Evolutionary conservation across 2,888 invertebrate species (phyloP).

Genomic region (Apeira syringaria): DNA sequence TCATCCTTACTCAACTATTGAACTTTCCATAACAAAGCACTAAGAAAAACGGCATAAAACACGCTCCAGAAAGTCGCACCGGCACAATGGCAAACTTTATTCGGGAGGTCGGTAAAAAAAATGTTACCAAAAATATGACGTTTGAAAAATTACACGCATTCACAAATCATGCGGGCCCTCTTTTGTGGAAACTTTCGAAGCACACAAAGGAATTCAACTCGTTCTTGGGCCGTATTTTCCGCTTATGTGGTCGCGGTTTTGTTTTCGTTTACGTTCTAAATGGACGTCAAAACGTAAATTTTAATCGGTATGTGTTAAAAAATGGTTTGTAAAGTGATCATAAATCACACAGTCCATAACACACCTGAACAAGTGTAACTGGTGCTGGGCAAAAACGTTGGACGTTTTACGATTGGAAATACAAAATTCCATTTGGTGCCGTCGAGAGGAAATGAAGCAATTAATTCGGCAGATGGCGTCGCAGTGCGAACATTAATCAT

Average conservation of each 20-base stretch:
- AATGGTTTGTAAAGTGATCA: conserved; percentile 48
- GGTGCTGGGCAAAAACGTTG: conserved; percentile 62
- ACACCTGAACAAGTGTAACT: conserved; percentile 66
- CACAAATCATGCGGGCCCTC: conserved; percentile 80
- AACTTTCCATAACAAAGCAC: conserved; percentile 65
- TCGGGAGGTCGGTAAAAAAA: conserved; percentile 62
- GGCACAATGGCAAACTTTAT: conserved; percentile 76
- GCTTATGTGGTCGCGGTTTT: conserved; percentile 40
- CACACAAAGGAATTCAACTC: conserved; percentile 73
- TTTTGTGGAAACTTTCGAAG: conserved; percentile 73
- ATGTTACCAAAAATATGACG: conserved; percentile 80
- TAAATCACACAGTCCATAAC: conserved; percentile 67
- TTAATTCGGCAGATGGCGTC: conserved; percentile 82
- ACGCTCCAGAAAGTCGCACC: conserved; percentile 68
- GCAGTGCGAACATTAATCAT: conserved; percentile 82
- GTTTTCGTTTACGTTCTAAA: conserved; percentile 34
- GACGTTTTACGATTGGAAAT: conserved; percentile 71
- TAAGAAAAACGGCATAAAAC: conserved; percentile 54
- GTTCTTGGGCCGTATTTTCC: conserved; percentile 64
- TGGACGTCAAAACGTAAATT: conserved; percentile 23
- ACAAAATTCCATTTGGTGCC: conserved; percentile 81
- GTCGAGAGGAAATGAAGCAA: conserved; percentile 82
- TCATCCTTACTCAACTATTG: conserved; percentile 60
- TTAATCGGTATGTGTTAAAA: conserved; percentile 31
- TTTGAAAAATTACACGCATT: conserved; percentile 83